phyloP scores from a whole-genome alignment of 2,113 vertebrate genomes.

The Tragelaphus buxtoni region DNA sequence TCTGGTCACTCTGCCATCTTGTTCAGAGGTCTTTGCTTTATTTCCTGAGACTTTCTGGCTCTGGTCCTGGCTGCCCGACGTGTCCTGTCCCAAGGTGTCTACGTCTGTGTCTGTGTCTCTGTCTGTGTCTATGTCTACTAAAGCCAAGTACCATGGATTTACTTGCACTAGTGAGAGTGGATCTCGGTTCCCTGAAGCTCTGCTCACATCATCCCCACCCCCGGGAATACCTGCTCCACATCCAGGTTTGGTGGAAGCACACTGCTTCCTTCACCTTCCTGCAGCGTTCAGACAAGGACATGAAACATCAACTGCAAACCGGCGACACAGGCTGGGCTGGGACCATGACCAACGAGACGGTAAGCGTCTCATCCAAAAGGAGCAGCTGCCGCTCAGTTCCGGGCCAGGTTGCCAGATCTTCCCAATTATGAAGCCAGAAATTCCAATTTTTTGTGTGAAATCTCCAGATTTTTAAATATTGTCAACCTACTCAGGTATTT shows the following conservation, averaged over 20 bases:
- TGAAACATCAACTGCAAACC: neutral
- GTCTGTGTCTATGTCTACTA: neutral
- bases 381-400: neutral
- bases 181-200: neutral
- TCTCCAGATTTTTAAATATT: conserved; percentile 9
- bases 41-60: neutral
- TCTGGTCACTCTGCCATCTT: neutral
- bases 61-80: neutral
- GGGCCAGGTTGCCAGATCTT: neutral
- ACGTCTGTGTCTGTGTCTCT: neutral
- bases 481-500: conserved; percentile 10
- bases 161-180: neutral
- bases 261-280: neutral
- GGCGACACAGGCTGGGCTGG: neutral
- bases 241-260: neutral
- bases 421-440: neutral
- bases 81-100: neutral
- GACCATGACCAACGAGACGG: neutral
- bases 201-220: neutral
- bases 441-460: neutral
- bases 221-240: neutral
- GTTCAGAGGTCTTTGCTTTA: neutral
- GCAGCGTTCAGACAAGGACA: neutral
- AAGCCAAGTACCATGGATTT: neutral
- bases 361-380: neutral